Percentiles rank a stretch among this genome's conserved stretches.
Conservation (phyloP, 2,888 invertebrate species). For the Pachydiplax longipennis region DNA sequence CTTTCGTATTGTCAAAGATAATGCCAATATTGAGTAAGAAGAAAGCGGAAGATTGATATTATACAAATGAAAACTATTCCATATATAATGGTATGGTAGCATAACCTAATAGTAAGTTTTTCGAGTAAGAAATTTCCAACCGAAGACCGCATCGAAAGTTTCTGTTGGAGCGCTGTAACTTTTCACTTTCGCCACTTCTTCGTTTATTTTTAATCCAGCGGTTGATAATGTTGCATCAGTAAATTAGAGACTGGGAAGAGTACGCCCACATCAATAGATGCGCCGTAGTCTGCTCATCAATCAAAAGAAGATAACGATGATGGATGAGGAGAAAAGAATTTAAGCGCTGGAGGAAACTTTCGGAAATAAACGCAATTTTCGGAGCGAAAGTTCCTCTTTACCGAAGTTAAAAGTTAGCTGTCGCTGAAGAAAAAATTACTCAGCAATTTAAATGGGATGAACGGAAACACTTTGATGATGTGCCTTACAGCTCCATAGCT, state of each 20-base stretch:
- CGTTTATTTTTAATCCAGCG: too few species aligned
- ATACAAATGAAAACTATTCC: too few species aligned
- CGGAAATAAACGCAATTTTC: neutral
- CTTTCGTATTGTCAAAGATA: too few species aligned
- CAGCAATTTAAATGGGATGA: neutral
- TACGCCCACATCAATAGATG: neutral
- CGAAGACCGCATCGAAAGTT: too few species aligned
- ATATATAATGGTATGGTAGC: too few species aligned
- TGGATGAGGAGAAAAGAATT: neutral
- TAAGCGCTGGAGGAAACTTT: neutral
- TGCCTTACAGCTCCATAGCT: neutral
- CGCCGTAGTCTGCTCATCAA: neutral
- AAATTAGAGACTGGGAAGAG: neutral
- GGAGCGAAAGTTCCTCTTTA: neutral
- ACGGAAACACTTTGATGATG: neutral
- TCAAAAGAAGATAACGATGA: constrained; percentile 29
- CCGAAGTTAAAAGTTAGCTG: neutral
- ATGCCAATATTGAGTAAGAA: too few species aligned
- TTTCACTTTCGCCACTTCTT: too few species aligned
- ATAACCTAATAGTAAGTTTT: too few species aligned
- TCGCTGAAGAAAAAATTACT: too few species aligned
- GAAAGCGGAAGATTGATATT: too few species aligned
- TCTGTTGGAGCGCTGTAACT: too few species aligned
- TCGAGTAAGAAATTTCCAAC: too few species aligned
- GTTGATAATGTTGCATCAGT: neutral